Conservation (phyloP, 2,797 vertebrate genomes). For the Kryptopterus vitreolus region DNA sequence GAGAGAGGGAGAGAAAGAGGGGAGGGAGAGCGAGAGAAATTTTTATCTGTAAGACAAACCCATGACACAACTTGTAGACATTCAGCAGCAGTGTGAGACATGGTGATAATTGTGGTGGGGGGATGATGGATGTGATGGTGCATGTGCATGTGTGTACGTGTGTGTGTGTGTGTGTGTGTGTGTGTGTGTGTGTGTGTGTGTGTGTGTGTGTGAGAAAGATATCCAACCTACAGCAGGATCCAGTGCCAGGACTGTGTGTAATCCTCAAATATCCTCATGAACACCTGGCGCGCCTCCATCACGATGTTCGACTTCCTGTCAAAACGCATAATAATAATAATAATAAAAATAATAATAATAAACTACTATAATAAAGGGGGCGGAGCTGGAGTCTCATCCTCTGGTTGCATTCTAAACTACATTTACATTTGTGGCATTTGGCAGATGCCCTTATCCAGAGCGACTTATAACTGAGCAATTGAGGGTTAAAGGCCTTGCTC, state of each 20-base stretch:
- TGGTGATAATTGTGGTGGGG: neutral
- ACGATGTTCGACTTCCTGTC: constrained; percentile 85
- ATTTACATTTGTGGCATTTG: no score
- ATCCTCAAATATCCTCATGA: constrained; percentile 96
- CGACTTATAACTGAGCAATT: no score
- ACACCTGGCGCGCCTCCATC: constrained; percentile 84
- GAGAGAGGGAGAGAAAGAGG: neutral
- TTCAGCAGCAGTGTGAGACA: no score
- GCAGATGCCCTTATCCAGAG: no score
- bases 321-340: constrained; percentile 18
- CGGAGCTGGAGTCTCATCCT: neutral
- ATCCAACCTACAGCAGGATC: constrained; percentile 87
- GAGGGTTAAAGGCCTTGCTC: no score
- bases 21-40: neutral
- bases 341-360: no score
- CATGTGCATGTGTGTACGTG: neutral
- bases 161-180: neutral
- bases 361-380: neutral
- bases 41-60: no score
- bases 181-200: constrained; percentile 24
- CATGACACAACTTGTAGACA: no score
- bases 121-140: neutral
- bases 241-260: constrained; percentile 96
- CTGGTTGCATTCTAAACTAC: neutral
- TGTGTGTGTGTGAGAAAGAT: neutral